Conservation (phyloP, 2,113 vertebrate genomes). For the Tragulus kanchil region DNA sequence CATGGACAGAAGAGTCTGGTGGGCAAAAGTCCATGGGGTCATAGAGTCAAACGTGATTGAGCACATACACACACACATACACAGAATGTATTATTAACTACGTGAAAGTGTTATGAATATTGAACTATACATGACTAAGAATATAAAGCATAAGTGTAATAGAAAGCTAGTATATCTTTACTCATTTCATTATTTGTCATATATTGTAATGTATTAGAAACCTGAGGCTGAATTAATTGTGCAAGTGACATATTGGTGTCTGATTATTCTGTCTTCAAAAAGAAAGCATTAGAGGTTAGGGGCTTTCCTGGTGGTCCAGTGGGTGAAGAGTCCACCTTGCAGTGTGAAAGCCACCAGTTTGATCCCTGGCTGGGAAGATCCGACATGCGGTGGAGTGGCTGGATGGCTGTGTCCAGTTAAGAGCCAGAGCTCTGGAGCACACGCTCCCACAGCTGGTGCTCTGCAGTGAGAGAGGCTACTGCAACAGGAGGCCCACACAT, state of each 20-base stretch:
- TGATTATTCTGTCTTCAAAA: background rate
- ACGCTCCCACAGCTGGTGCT: too few relatives aligned
- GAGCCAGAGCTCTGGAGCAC: too few relatives aligned
- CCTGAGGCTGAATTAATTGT: background rate
- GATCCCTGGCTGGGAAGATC: too few relatives aligned
- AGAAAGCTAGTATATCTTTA: background rate
- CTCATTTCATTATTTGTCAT: too few relatives aligned
- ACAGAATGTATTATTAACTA: background rate
- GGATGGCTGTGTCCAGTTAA: too few relatives aligned
- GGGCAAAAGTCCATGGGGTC: background rate
- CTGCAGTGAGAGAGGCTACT: too few relatives aligned
- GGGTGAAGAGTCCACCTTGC: too few relatives aligned
- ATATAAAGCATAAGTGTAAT: constrained; percentile 19
- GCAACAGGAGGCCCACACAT: too few relatives aligned
- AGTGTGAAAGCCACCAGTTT: too few relatives aligned
- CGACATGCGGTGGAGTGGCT: too few relatives aligned
- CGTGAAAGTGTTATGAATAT: background rate
- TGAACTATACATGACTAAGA: background rate
- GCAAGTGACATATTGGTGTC: background rate
- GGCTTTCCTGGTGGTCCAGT: too few relatives aligned
- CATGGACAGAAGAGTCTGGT: background rate
- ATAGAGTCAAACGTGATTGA: too few relatives aligned
- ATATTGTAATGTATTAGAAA: background rate
- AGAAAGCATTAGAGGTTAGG: background rate
- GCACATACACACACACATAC: background rate